Conservation (phyloP, 2,113 vertebrate genomes). For the Colaptes auratus region DNA sequence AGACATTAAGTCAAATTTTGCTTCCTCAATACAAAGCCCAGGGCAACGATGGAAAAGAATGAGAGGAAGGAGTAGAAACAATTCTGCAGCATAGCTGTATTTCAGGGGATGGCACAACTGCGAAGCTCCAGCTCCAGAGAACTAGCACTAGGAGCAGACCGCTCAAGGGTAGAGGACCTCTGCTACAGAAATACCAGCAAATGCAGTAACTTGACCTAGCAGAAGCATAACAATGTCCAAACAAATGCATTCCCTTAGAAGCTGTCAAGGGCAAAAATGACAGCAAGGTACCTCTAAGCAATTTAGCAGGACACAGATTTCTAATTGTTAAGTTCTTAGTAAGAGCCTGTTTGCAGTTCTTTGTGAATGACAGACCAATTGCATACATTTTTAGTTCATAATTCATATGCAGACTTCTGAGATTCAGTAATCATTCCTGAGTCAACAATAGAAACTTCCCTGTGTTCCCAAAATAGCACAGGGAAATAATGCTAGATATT, state of each 20-base stretch:
- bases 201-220: neutral
- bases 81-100: neutral
- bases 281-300: neutral
- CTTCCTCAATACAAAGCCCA: neutral
- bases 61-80: neutral
- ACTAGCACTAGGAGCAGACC: neutral
- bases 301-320: neutral
- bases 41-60: neutral
- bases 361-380: neutral
- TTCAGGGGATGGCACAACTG: neutral
- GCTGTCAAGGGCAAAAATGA: neutral
- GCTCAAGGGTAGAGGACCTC: neutral
- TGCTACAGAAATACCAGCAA: neutral
- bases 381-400: neutral
- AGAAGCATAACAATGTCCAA: neutral
- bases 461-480: neutral
- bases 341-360: neutral
- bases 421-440: neutral
- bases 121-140: neutral
- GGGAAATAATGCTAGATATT: neutral
- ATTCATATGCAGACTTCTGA: neutral
- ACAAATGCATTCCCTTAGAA: rapidly evolving
- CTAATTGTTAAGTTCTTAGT: neutral
- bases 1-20: neutral
- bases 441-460: neutral